Percentiles rank a stretch among this genome's conserved stretches.
Evolutionary conservation across 2,113 vertebrate species (phyloP).

Genomic region (Rhinolophus ferrumequinum): DNA sequence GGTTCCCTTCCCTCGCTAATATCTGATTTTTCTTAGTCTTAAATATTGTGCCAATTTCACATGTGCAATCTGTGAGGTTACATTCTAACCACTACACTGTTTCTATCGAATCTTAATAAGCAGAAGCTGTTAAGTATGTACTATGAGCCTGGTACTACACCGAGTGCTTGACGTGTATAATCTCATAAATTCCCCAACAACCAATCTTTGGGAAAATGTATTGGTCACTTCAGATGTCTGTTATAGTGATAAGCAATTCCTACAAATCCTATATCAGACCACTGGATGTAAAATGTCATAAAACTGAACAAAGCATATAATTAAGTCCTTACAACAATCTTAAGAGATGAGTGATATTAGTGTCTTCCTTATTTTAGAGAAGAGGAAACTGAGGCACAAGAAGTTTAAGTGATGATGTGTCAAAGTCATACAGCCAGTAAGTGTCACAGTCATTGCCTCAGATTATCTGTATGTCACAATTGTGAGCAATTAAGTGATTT

Average conservation of each 20-base stretch:
- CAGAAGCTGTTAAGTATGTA: neutral
- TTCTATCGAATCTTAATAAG: neutral
- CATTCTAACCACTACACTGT: neutral
- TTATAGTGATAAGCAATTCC: neutral
- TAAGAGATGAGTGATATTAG: conserved; percentile 1
- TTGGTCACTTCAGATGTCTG: neutral
- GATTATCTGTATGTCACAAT: neutral
- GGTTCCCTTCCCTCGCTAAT: neutral
- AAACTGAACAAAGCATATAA: neutral
- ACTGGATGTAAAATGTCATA: neutral
- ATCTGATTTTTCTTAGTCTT: conserved; percentile 23
- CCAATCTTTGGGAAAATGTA: neutral
- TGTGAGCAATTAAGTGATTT: conserved; percentile 50
- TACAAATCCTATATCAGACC: neutral
- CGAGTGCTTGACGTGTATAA: neutral
- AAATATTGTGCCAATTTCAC: neutral
- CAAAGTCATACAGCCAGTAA: neutral
- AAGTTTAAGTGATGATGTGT: conserved; percentile 26
- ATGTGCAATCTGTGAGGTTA: neutral
- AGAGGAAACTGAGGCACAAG: conserved; percentile 37
- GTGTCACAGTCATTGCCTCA: neutral
- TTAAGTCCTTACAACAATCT: neutral
- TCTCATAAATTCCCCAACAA: neutral
- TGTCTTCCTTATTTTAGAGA: conserved; percentile 31
- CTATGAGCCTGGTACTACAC: neutral